phyloP scores from a whole-genome alignment of 2,888 invertebrate genomes.

The Scrobipalpa atriplicella region DNA sequence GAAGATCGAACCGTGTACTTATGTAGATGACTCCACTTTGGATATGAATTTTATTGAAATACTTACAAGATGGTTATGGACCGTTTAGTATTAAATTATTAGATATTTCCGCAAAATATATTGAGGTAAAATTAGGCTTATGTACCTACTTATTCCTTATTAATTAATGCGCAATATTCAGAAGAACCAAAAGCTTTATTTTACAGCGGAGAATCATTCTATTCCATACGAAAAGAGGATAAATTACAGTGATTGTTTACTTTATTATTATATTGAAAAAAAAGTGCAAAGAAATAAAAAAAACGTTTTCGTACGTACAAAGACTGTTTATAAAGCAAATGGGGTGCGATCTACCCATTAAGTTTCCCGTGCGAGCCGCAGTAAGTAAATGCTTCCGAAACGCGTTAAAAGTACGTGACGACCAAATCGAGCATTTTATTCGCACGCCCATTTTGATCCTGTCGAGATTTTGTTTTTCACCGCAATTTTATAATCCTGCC shows the following conservation, averaged over 20 bases:
- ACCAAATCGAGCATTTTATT: slow-evolving; percentile 53
- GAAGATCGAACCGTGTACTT: slow-evolving; percentile 26
- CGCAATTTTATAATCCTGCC: slow-evolving; percentile 67
- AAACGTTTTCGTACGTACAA: not conserved
- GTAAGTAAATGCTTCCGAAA: slow-evolving; percentile 24
- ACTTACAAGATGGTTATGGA: slow-evolving; percentile 22
- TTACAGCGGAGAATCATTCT: too few relatives aligned
- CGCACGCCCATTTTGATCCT: slow-evolving; percentile 55
- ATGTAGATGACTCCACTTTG: slow-evolving; percentile 25
- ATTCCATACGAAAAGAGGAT: too few relatives aligned
- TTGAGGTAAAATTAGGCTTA: not conserved
- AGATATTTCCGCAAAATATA: not conserved
- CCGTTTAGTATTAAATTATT: not conserved
- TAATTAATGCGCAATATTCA: too few relatives aligned
- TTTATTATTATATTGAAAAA: too few relatives aligned
- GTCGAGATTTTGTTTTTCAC: slow-evolving; percentile 53
- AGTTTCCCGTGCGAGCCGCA: not conserved
- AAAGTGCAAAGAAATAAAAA: not conserved
- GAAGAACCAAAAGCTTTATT: too few relatives aligned
- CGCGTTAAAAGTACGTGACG: slow-evolving; percentile 38
- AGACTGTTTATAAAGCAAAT: slow-evolving; percentile 14
- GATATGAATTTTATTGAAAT: slow-evolving; percentile 25
- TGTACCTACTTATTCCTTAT: too few relatives aligned
- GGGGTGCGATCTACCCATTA: not conserved
- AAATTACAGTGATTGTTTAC: too few relatives aligned